phyloP scores from a whole-genome alignment of 2,888 invertebrate species.

The Caenorhabditis japonica region DNA sequence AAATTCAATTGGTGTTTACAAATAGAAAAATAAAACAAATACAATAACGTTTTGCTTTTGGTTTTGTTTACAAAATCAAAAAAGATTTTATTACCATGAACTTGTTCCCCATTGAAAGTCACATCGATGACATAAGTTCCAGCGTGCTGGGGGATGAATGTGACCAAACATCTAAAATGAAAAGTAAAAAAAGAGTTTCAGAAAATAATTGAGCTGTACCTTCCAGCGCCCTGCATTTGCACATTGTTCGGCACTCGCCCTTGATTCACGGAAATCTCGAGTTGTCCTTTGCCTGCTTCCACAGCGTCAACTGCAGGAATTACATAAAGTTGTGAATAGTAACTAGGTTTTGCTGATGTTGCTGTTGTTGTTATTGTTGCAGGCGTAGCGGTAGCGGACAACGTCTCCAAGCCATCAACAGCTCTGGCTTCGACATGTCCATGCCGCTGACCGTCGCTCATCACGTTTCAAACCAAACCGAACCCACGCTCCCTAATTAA shows the following conservation, averaged over 20 bases:
- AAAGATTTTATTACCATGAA: constrained; percentile 83
- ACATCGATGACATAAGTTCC: constrained; percentile 93
- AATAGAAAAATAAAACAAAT: constrained; percentile 3
- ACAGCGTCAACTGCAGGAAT: constrained; percentile 90
- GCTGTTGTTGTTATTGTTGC: constrained; percentile 4
- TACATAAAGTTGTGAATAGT: constrained; percentile 75
- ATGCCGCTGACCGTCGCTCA: constrained; percentile 37
- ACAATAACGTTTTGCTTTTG: no score
- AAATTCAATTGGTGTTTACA: background rate
- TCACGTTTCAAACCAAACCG: no score
- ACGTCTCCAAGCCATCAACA: no score
- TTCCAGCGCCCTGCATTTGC: constrained; percentile 91
- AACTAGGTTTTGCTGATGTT: constrained; percentile 44
- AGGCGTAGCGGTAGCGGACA: background rate
- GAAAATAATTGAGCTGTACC: constrained; percentile 77
- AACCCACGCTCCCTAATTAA: constrained; percentile 35
- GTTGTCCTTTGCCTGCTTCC: constrained; percentile 97
- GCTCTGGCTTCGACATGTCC: no score
- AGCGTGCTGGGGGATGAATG: constrained; percentile 93
- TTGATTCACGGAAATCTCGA: constrained; percentile 98
- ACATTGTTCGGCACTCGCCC: constrained; percentile 99
- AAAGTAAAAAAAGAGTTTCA: background rate
- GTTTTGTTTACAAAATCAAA: no score
- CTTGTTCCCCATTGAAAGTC: constrained; percentile 94
- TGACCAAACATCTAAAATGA: constrained; percentile 80